phyloP scores from a whole-genome alignment of 2,888 invertebrate genomes.

The Lysandra coridon region DNA sequence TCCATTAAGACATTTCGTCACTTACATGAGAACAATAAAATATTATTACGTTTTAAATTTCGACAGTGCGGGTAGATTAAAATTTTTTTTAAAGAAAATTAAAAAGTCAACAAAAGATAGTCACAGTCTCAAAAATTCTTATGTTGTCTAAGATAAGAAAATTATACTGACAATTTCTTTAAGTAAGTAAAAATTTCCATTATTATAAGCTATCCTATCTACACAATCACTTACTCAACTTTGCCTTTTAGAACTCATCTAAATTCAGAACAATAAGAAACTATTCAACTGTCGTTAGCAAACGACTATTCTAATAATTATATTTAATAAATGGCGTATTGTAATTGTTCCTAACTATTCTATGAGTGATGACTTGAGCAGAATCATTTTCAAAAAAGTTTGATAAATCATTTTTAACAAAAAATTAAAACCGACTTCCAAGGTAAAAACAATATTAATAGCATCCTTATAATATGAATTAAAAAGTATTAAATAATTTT shows the following conservation, averaged over 20 bases:
- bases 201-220: background rate
- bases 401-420: too few species aligned
- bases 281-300: conserved; percentile 50
- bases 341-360: background rate
- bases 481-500: too few species aligned
- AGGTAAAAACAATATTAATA: too few species aligned
- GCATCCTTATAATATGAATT: too few species aligned
- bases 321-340: conserved; percentile 36
- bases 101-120: background rate
- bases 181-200: background rate
- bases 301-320: conserved; percentile 50
- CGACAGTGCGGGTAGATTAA: too few species aligned
- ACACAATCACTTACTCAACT: background rate
- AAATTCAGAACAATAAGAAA: conserved; percentile 32
- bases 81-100: too few species aligned
- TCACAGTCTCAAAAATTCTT: background rate
- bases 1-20: too few species aligned
- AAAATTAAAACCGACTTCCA: too few species aligned
- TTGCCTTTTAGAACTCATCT: background rate
- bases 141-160: too few species aligned
- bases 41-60: too few species aligned
- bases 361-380: background rate
- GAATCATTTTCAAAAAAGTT: background rate
- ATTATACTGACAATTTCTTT: too few species aligned
- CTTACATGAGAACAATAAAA: too few species aligned